Conservation (phyloP, 2,888 invertebrate species). For the Eulithis prunata region DNA sequence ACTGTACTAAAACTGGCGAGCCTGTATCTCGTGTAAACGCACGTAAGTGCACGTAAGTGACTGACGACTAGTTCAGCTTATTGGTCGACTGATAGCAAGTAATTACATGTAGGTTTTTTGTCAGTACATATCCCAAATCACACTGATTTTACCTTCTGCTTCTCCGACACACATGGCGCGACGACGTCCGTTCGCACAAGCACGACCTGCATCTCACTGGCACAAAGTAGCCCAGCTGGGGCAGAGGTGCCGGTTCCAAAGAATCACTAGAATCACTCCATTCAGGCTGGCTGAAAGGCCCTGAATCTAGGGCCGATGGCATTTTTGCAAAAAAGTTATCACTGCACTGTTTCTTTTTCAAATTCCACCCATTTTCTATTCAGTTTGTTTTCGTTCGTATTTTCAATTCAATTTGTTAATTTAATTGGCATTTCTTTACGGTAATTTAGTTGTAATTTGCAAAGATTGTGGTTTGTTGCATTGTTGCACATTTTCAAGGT, state of each 20-base stretch:
- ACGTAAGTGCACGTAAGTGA: too few species aligned
- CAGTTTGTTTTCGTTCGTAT: not conserved
- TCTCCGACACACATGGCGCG: conserved; percentile 78
- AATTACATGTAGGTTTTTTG: too few species aligned
- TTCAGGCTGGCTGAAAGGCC: conserved; percentile 76
- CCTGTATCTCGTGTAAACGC: too few species aligned
- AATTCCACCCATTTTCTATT: conserved; percentile 6
- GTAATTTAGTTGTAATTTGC: conserved; percentile 8
- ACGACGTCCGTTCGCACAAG: conserved; percentile 65
- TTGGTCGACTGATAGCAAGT: too few species aligned
- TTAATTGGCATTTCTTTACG: conserved; percentile 1
- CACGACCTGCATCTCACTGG: conserved; percentile 75
- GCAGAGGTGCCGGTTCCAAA: conserved; percentile 69
- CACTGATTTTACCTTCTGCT: conserved; percentile 66
- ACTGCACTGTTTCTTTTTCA: conserved; percentile 17
- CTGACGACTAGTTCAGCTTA: too few species aligned
- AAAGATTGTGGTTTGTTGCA: conserved; percentile 11
- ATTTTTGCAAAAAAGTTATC: conserved; percentile 46
- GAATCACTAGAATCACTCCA: conserved; percentile 80
- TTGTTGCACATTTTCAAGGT: conserved; percentile 28
- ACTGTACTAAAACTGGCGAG: too few species aligned
- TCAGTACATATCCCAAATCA: not conserved
- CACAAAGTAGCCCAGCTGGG: conserved; percentile 86
- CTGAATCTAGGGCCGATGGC: conserved; percentile 72
- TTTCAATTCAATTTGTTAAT: conserved; percentile 11